A percentile compares a stretch with the other conserved stretches of the same genome.
These are phyloP conservation scores for Sarcophilus harrisii DNA, from an alignment of 2,797 vertebrate species.

Conservation along the genomic window DNA sequence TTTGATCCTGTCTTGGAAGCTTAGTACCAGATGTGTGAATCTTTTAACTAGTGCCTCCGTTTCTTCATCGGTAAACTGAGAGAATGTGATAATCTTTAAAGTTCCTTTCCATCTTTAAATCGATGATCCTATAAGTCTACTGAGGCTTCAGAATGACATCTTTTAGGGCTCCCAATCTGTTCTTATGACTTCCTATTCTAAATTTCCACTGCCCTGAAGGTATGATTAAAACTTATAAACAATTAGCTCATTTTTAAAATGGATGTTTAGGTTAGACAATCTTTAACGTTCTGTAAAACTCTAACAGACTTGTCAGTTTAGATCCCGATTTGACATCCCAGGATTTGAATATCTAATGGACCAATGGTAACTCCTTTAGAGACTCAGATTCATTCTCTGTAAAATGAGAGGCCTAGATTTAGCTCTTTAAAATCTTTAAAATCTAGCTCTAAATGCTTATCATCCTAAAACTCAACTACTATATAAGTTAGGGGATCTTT, in stretches of 20 bases:
- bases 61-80: neutral
- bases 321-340: neutral
- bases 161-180: neutral
- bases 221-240: neutral
- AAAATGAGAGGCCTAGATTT: neutral
- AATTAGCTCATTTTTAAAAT: neutral
- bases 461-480: conserved; percentile 6
- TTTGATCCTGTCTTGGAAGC: neutral
- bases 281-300: neutral
- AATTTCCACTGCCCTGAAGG: neutral
- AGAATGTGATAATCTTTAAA: neutral
- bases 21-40: neutral
- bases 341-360: neutral
- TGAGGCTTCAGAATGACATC: neutral
- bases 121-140: neutral
- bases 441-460: conserved; percentile 7
- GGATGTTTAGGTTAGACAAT: neutral
- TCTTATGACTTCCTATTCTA: neutral
- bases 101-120: neutral
- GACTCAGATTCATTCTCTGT: neutral
- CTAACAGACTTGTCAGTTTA: neutral
- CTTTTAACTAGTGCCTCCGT: neutral
- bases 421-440: neutral
- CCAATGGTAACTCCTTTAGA: neutral
- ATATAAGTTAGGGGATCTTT: conserved; percentile 6